phyloP scores from a whole-genome alignment of 2,888 invertebrate species.

The Drosophila setosimentum region DNA sequence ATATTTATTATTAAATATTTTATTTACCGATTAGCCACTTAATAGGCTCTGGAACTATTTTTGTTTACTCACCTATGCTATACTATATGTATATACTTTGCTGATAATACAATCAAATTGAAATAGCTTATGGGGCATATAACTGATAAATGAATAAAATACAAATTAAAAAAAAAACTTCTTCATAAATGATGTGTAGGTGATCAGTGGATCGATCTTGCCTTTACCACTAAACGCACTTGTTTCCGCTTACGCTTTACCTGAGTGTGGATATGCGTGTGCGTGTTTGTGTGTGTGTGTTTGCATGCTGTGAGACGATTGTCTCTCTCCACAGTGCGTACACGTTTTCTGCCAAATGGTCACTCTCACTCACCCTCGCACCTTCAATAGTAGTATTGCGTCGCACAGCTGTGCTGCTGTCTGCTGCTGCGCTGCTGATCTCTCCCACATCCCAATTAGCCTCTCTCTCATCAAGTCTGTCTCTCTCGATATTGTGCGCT shows the following conservation, averaged over 20 bases:
- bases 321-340: conserved; percentile 23
- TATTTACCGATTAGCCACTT: background rate
- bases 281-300: conserved; percentile 12
- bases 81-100: background rate
- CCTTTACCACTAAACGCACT: conserved; percentile 44
- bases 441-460: conserved; percentile 39
- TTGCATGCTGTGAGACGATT: background rate
- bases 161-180: background rate
- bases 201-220: conserved; percentile 27
- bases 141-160: background rate
- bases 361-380: conserved; percentile 55
- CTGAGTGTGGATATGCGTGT: conserved; percentile 19
- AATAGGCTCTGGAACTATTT: background rate
- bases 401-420: conserved; percentile 47
- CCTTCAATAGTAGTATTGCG: conserved; percentile 11
- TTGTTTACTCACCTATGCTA: background rate
- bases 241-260: conserved; percentile 56
- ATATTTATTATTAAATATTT: background rate
- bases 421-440: conserved; percentile 14
- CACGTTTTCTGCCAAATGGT: conserved; percentile 28
- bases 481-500: conserved; percentile 4
- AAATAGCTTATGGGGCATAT: conserved; percentile 1
- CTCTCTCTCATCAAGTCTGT: conserved; percentile 7
- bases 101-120: conserved; percentile 5
- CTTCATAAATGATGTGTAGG: conserved; percentile 10